A percentile compares a stretch with the other conserved stretches of the same genome.
phyloP scores from a whole-genome alignment of 2,113 vertebrate genomes.

The Odocoileus hemionus region DNA sequence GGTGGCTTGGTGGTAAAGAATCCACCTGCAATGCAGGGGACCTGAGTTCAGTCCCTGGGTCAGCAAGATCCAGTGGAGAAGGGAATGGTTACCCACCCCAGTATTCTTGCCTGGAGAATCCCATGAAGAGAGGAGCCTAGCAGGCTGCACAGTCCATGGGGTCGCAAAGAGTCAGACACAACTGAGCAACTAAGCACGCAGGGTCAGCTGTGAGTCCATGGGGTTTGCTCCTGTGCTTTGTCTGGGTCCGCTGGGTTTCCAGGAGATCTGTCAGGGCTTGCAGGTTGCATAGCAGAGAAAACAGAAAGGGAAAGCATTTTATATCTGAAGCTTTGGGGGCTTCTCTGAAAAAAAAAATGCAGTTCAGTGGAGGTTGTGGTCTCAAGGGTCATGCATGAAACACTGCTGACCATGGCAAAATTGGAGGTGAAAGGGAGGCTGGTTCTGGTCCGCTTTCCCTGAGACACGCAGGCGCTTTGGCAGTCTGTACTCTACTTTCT shows the following conservation, averaged over 20 bases:
- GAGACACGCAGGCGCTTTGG: rapidly evolving
- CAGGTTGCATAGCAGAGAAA: not conserved
- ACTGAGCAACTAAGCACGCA: rapidly evolving
- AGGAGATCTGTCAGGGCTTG: not conserved
- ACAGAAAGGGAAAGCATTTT: not conserved
- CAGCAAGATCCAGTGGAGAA: not conserved
- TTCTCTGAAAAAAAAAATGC: not conserved
- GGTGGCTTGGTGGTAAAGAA: not conserved
- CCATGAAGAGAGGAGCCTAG: not conserved
- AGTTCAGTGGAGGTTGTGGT: not conserved
- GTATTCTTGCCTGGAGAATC: not conserved
- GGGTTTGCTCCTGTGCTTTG: not conserved
- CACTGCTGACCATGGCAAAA: not conserved
- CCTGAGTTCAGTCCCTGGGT: not conserved
- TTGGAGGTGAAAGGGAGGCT: not conserved
- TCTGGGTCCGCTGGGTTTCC: not conserved
- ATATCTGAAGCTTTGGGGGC: not conserved
- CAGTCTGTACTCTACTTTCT: not conserved
- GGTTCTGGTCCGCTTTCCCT: not conserved
- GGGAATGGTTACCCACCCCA: not conserved
- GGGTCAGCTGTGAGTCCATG: not conserved
- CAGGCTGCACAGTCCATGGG: not conserved
- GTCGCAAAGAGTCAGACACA: not conserved
- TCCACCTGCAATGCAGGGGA: not conserved
- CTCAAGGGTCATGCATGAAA: not conserved